Evolutionary conservation across 2,113 vertebrate genomes (phyloP), one percentile per base, ranked within the genome.

Genomic region (Osmerus eperlanus): DNA sequence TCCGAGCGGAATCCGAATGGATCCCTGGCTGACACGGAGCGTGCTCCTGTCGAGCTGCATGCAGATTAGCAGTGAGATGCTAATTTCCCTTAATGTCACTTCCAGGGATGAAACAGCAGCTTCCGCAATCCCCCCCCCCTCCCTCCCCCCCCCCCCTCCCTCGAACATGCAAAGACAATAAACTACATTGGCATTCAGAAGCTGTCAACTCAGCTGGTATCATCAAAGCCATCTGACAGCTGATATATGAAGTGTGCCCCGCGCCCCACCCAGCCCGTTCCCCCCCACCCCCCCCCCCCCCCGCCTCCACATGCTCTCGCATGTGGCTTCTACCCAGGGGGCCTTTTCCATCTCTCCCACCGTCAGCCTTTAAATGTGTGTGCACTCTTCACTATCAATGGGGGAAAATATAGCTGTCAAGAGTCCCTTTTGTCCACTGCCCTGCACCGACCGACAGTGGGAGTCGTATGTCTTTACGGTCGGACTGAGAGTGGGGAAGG

Each of bases 391-490:
- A 80, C 76, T 83, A 78, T 85, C 77, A 84, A 70, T 71, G 69
- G 16, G 69, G 16, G 28, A 72, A 74, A 77, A 80, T 67, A 70
- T 79, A 65, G 65, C 75, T 83, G 74, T 72, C 75, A 74, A 65
- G 2, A 73, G 47, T 59, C 11, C 23, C 75, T 77, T 84, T 87
- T 75, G 76, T 85, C 65, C 56, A n/a, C 28, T 32, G 29, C 2
- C 4, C 32, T 18, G 60, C 28, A 55, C 78, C 65, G 67, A 41
- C 63, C 65, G 67, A 41, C 63, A 83, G 32, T 36, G 32, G 4
- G 84, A 78, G 77, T 83, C 81, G 83, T 84, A 85, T 78, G 80
- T 80, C 80, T 78, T 78, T 81, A 82, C 82, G 41, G 41, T 47
- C 41, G 41, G 41, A 32, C 28, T 29, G 32, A 9, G 32, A 15